Evolutionary conservation across 2,888 invertebrate species (phyloP).

Genomic region (Xylota segnis): DNA sequence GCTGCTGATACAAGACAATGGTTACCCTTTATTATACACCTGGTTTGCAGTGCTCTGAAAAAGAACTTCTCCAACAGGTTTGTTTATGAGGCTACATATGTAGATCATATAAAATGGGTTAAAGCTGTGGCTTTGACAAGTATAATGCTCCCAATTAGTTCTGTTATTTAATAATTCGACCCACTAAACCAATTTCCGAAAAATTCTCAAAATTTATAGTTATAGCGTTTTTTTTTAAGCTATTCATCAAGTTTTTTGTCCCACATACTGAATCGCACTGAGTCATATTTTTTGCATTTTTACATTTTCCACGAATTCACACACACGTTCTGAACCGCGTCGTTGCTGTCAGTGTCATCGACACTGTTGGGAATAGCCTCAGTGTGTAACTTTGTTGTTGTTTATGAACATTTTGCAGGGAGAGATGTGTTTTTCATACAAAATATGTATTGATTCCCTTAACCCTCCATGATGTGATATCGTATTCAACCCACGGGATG

Average conservation of each 20-base stretch:
- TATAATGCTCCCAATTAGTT: neutral
- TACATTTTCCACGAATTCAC: constrained; percentile 22
- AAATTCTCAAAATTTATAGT: neutral
- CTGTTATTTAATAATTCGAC: neutral
- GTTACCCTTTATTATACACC: too few species aligned
- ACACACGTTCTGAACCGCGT: neutral
- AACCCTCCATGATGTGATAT: constrained; percentile 37
- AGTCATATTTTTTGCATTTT: constrained; percentile 8
- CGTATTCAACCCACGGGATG: constrained; percentile 60
- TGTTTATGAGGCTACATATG: too few species aligned
- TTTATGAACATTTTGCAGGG: constrained; percentile 22
- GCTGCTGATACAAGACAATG: too few species aligned
- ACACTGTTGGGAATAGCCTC: constrained; percentile 39
- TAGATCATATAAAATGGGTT: too few species aligned
- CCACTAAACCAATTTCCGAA: neutral
- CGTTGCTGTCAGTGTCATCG: constrained; percentile 43
- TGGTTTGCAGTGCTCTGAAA: too few species aligned
- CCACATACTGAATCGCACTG: constrained; percentile 27
- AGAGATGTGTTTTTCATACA: constrained; percentile 43
- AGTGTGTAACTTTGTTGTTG: constrained; percentile 21
- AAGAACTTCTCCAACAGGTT: too few species aligned
- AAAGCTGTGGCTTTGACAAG: too few species aligned
- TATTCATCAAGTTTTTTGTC: constrained; percentile 15
- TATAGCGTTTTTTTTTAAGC: neutral
- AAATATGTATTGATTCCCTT: constrained; percentile 48